These are phyloP conservation scores for Apotomis capreana DNA, from an alignment of 2,888 invertebrate genomes.

Conservation along the genomic window DNA sequence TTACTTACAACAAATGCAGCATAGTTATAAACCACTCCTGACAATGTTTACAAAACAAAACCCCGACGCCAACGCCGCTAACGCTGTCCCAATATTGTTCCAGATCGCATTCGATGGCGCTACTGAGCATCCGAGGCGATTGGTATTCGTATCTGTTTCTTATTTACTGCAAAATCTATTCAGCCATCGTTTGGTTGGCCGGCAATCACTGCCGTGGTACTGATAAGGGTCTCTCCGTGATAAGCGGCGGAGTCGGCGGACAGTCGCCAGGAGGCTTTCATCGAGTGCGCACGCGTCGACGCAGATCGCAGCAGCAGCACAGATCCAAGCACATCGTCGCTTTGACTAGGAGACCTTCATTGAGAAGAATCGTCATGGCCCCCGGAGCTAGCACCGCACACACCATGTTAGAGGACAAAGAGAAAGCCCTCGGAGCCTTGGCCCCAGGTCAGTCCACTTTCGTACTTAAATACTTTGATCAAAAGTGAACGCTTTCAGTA, in stretches of 20 bases:
- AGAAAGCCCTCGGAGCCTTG: slow-evolving; percentile 72
- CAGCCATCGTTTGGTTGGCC: slow-evolving; percentile 74
- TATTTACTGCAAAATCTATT: slow-evolving; percentile 76
- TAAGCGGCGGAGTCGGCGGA: slow-evolving; percentile 69
- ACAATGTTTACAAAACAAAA: slow-evolving; percentile 35
- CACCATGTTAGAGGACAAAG: slow-evolving; percentile 81
- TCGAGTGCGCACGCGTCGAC: slow-evolving; percentile 79
- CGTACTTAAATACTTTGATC: background rate
- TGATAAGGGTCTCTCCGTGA: slow-evolving; percentile 80
- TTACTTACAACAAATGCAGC: slow-evolving; percentile 1
- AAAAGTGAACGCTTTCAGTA: slow-evolving; percentile 29
- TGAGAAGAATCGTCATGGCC: slow-evolving; percentile 82
- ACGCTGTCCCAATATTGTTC: slow-evolving; percentile 54
- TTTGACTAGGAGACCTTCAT: slow-evolving; percentile 74
- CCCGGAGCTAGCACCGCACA: slow-evolving; percentile 82
- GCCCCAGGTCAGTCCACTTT: slow-evolving; percentile 60
- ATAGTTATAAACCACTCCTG: background rate
- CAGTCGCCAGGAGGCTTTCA: slow-evolving; percentile 77
- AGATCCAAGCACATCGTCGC: slow-evolving; percentile 73
- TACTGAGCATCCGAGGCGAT: slow-evolving; percentile 72
- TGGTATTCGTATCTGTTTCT: slow-evolving; percentile 74
- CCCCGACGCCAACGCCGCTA: slow-evolving; percentile 18
- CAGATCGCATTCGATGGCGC: slow-evolving; percentile 80
- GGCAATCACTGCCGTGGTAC: slow-evolving; percentile 76
- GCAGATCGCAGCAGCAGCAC: slow-evolving; percentile 65